These are phyloP conservation scores for Chitala chitala DNA, from an alignment of 2,113 vertebrate genomes.

Conservation along the genomic window DNA sequence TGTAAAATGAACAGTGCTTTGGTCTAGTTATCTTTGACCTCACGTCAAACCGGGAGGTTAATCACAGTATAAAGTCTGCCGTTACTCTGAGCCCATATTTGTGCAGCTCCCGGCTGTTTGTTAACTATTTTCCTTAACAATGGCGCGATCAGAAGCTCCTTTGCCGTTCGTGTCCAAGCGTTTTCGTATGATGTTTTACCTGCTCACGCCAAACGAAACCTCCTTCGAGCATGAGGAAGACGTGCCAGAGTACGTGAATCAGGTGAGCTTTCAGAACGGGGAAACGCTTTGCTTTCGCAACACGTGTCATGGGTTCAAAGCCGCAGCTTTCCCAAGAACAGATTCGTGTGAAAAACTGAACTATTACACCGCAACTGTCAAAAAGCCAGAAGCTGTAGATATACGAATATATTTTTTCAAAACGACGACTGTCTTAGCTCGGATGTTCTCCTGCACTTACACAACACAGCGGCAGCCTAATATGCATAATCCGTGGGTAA, in stretches of 20 bases:
- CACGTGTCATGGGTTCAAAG: no score
- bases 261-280: slow-evolving; percentile 59
- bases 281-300: no score
- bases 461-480: no score
- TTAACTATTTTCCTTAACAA: background rate
- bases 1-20: background rate
- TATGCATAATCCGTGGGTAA: no score
- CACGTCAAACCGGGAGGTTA: no score
- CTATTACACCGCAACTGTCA: no score
- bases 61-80: background rate
- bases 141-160: background rate
- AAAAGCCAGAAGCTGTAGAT: no score
- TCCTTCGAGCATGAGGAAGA: slow-evolving; percentile 69
- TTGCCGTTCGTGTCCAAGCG: slow-evolving; percentile 45
- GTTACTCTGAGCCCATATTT: background rate
- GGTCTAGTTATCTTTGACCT: background rate
- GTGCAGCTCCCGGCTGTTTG: background rate
- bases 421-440: no score
- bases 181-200: slow-evolving; percentile 69
- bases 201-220: slow-evolving; percentile 70
- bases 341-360: no score
- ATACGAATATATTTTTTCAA: no score
- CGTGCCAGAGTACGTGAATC: slow-evolving; percentile 75
- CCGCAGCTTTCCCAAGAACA: no score
- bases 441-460: no score